A percentile compares a stretch with the other conserved stretches of the same genome.
Evolutionary conservation across 2,797 vertebrate species (phyloP).

Genomic region (Antrozous pallidus): DNA sequence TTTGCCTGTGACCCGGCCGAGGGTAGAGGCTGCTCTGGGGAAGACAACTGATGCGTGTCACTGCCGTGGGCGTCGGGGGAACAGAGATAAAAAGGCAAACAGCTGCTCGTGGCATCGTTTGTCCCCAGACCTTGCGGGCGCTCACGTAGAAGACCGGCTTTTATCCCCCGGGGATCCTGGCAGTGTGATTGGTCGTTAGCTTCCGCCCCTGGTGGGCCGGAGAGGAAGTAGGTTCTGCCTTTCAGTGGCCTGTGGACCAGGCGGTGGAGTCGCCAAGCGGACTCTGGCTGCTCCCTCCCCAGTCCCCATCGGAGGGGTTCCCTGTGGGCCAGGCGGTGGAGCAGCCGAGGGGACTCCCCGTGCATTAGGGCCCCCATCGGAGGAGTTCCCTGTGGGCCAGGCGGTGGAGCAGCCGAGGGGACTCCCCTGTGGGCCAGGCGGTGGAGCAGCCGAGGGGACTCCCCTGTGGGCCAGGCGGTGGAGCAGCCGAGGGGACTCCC

Average conservation of each 20-base stretch:
- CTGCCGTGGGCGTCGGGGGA: not conserved
- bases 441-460: too few relatives aligned
- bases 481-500: too few relatives aligned
- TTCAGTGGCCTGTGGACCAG: not conserved
- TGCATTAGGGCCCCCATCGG: too few relatives aligned
- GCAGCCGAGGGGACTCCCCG: too few relatives aligned
- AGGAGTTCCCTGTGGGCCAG: too few relatives aligned
- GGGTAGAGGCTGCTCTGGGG: not conserved
- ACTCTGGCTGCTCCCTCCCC: too few relatives aligned
- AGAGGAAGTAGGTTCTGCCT: not conserved
- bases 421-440: too few relatives aligned
- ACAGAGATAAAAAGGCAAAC: not conserved
- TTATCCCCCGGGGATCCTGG: not conserved
- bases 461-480: too few relatives aligned
- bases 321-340: too few relatives aligned
- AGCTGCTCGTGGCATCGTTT: not conserved
- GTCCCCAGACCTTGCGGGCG: not conserved
- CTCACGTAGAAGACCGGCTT: not conserved
- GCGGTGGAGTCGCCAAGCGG: not conserved
- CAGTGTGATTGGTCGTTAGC: not conserved
- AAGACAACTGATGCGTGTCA: not conserved
- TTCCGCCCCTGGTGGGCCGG: accelerated
- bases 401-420: too few relatives aligned
- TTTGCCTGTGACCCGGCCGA: not conserved
- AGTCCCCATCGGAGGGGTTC: too few relatives aligned